Percentiles rank a stretch among this genome's conserved stretches.
Conservation (phyloP, 2,888 invertebrate species). For the Chalcosyrphus nemorum region DNA sequence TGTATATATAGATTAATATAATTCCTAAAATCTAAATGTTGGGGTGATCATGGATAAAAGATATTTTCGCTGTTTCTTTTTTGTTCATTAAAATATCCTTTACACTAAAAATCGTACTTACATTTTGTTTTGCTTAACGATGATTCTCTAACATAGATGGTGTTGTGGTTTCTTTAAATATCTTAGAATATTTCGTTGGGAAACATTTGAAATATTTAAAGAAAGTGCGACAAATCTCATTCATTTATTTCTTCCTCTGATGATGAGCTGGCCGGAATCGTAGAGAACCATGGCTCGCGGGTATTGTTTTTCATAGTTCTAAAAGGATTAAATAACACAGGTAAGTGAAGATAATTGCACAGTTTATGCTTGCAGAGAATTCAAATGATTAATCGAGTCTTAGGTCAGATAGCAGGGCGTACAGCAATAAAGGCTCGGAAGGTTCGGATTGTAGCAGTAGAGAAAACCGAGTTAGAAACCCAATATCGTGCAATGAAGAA, state of each 20-base stretch:
- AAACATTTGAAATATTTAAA: constrained; percentile 76
- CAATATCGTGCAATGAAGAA: too few relatives aligned
- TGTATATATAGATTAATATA: constrained; percentile 4
- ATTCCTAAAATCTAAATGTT: constrained; percentile 30
- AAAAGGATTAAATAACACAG: constrained; percentile 48
- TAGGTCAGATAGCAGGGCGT: too few relatives aligned
- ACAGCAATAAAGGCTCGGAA: too few relatives aligned
- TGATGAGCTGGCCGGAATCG: constrained; percentile 85
- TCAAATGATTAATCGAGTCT: too few relatives aligned
- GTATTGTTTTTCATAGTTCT: constrained; percentile 83
- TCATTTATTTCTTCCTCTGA: constrained; percentile 82
- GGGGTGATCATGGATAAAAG: constrained; percentile 41
- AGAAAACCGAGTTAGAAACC: too few relatives aligned
- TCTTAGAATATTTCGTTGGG: constrained; percentile 39
- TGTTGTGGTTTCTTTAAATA: constrained; percentile 70
- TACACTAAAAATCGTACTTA: constrained; percentile 58
- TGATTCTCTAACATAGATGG: constrained; percentile 9
- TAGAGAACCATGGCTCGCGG: constrained; percentile 85
- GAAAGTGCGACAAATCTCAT: constrained; percentile 83
- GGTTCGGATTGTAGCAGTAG: too few relatives aligned
- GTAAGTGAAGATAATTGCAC: neutral
- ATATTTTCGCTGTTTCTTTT: constrained; percentile 52
- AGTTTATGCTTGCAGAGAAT: too few relatives aligned
- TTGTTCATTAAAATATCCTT: constrained; percentile 20
- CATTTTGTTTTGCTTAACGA: constrained; percentile 24